Base-by-base conservation (phyloP, 1,140 invertebrate species). In the Idris sp. region DNA sequence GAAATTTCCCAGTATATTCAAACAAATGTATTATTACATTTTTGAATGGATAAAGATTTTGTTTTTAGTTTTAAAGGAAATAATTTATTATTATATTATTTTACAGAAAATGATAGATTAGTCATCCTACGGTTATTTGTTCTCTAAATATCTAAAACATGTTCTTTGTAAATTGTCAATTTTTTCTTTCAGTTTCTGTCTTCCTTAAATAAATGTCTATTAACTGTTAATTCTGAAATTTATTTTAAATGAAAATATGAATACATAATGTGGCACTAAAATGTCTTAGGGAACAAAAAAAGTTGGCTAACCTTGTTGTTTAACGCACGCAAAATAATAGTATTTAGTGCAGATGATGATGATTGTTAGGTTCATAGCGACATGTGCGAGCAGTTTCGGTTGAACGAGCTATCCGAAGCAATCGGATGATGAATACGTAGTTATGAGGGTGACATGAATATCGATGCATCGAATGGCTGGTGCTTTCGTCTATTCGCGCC, bases 341-440 rank as follows among this genome's bases (percentile, higher is more conserved):
- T 36, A 35, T 72, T 72, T 62, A 56, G 49, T 31, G 33, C 31
- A 62, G 48, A 54, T 22, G 26, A 15, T 71, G 67, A 71, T 71
- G 56, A 62, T 61, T 71, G 67, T 49, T 35, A 26, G 31, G 26
- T 28, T 62, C 68, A 22, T 28, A 1, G 19, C n/a, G 35, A 56
- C 49, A 62, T 56, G 67, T 72, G 49, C 41, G 35, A 61, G 48
- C 44, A 40, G 36, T 65, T 74, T 58, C 56, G 61, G 53, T 65
- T 36, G 56, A 41, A 38, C 31, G 48, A 46, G 38, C 56, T 36
- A 59, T 59, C 64, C 26, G 53, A 46, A 38, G 40, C 67, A 61
- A 74, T 74, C 53, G 26, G 19, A 65, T 61, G 61, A 74, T 61
- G 61, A 74, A 74, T 74, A 61, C 53, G 54, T 40, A 46, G 69